Percentiles rank a stretch among this genome's conserved stretches.
Evolutionary conservation across 1,140 invertebrate genomes (phyloP).

Genomic region (Pogonognathellus flavescens): DNA sequence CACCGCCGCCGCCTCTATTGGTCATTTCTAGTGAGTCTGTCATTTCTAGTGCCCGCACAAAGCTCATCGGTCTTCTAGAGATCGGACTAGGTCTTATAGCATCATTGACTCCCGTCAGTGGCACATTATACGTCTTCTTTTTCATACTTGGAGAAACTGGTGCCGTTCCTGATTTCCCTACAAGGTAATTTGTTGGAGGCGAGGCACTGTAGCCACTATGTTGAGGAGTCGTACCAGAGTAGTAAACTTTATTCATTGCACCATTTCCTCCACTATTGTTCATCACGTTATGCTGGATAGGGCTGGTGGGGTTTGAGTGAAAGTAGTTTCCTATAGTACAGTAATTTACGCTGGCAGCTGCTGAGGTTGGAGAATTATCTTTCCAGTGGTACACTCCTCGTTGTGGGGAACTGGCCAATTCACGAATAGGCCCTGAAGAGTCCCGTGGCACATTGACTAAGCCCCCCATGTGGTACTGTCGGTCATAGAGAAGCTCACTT

Average conservation of each 20-base stretch:
- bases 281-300: conserved; percentile 75
- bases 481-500: conserved; percentile 79
- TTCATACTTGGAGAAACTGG: conserved; percentile 58
- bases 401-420: conserved; percentile 86
- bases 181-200: conserved; percentile 63
- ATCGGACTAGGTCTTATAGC: conserved; percentile 66
- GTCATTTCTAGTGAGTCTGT: conserved; percentile 84
- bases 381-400: conserved; percentile 88
- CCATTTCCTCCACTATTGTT: conserved; percentile 61
- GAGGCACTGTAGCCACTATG: conserved; percentile 58
- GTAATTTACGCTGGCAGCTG: conserved; percentile 67
- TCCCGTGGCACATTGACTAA: conserved; percentile 71
- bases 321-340: conserved; percentile 73
- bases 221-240: conserved; percentile 51
- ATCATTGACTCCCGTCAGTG: conserved; percentile 38
- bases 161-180: conserved; percentile 33
- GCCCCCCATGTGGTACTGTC: conserved; percentile 75
- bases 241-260: conserved; percentile 64
- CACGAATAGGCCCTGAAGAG: conserved; percentile 73
- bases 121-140: conserved; percentile 60
- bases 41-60: conserved; percentile 91
- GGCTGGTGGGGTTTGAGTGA: conserved; percentile 83
- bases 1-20: conserved; percentile 67
- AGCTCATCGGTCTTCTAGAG: conserved; percentile 85
- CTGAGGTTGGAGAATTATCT: conserved; percentile 76